A percentile compares a stretch with the other conserved stretches of the same genome.
Conservation (phyloP, 1,140 invertebrate genomes). For the Eupristina koningsbergeri region DNA sequence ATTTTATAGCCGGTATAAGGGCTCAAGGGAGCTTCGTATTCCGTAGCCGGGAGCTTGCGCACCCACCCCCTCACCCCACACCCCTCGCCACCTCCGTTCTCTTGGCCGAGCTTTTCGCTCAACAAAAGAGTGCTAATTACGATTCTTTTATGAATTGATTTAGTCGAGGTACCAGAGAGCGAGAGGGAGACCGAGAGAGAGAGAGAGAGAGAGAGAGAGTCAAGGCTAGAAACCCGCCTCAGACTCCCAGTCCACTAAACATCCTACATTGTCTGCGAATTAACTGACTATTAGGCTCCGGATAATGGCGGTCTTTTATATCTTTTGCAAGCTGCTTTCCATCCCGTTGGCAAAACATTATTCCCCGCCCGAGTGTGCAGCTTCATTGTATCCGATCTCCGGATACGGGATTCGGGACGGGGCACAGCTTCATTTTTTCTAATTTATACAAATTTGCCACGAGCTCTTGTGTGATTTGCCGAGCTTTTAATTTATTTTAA, state of each 20-base stretch:
- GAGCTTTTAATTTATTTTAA: not conserved
- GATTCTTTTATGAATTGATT: slow-evolving; percentile 71
- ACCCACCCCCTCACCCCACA: too few species aligned
- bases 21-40: slow-evolving; percentile 59
- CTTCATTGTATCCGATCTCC: slow-evolving; percentile 27
- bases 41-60: slow-evolving; percentile 52
- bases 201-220: too few species aligned
- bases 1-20: slow-evolving; percentile 21
- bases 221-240: slow-evolving; percentile 19
- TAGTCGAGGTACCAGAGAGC: slow-evolving; percentile 55
- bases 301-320: slow-evolving; percentile 66
- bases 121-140: slow-evolving; percentile 69
- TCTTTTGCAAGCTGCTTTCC: slow-evolving; percentile 35
- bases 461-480: not conserved
- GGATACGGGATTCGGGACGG: not conserved
- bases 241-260: slow-evolving; percentile 62
- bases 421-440: slow-evolving; percentile 42
- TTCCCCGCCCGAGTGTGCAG: not conserved
- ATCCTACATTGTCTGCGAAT: slow-evolving; percentile 67
- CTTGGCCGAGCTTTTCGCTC: slow-evolving; percentile 50
- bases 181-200: too few species aligned
- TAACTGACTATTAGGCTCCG: slow-evolving; percentile 66
- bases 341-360: slow-evolving; percentile 11
- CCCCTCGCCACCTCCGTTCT: slow-evolving; percentile 48
- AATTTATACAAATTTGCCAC: slow-evolving; percentile 9